Evolutionary conservation across 1,140 invertebrate species (phyloP).

Genomic region (Drosophila pseudoananassae): DNA sequence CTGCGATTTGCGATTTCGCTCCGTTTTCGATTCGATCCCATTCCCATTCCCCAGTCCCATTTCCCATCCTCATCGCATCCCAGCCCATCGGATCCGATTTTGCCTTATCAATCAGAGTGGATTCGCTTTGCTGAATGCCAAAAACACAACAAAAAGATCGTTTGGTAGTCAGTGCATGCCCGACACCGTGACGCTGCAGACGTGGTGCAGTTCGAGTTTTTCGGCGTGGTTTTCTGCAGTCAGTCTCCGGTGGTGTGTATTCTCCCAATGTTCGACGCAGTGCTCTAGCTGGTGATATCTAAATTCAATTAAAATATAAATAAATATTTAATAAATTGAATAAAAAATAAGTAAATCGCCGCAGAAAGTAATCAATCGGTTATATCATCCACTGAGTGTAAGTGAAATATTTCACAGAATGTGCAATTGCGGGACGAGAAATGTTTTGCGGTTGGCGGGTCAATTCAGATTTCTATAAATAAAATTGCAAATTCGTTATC

Average conservation of each 20-base stretch:
- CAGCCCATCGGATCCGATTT: conserved; percentile 41
- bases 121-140: conserved; percentile 67
- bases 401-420: conserved; percentile 18
- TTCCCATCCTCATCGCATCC: conserved; percentile 24
- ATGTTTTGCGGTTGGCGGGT: conserved; percentile 30
- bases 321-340: not conserved
- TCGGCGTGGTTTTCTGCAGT: conserved; percentile 6
- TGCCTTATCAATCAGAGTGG: conserved; percentile 73
- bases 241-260: not conserved
- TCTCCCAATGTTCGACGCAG: not conserved
- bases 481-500: conserved; percentile 64
- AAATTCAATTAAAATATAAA: not conserved
- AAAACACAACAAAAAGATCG: conserved; percentile 64
- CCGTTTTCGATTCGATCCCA: conserved; percentile 51
- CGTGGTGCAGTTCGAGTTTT: conserved; percentile 64
- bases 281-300: conserved; percentile 2
- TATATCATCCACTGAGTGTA: conserved; percentile 38
- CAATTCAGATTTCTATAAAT: conserved; percentile 67
- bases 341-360: not conserved
- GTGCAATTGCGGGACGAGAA: conserved; percentile 37
- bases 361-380: conserved; percentile 10
- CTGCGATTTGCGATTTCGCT: conserved; percentile 56
- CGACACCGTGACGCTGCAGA: conserved; percentile 68
- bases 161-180: conserved; percentile 67
- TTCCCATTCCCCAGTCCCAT: conserved; percentile 8